Evolutionary conservation across 2,888 invertebrate species (phyloP).

Genomic region (Neoascia interrupta): DNA sequence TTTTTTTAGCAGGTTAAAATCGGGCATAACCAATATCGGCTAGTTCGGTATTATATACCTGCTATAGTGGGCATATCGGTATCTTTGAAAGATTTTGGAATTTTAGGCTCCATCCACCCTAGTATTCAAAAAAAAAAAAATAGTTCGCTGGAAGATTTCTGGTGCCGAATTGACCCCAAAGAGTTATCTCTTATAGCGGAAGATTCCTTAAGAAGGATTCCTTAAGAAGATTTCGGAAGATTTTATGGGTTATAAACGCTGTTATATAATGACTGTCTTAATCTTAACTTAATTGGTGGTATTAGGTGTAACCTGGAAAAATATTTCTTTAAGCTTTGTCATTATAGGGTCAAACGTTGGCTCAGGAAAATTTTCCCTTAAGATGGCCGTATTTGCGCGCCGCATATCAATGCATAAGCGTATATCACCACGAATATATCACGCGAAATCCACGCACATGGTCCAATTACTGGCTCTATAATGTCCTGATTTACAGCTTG

Average conservation of each 20-base stretch:
- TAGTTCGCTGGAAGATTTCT: slow-evolving; percentile 70
- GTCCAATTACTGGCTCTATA: slow-evolving; percentile 73
- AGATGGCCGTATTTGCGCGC: slow-evolving; percentile 74
- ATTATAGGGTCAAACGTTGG: slow-evolving; percentile 71
- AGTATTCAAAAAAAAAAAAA: too few relatives aligned
- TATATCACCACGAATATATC: slow-evolving; percentile 74
- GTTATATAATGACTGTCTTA: slow-evolving; percentile 54
- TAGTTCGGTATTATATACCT: too few relatives aligned
- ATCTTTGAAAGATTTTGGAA: too few relatives aligned
- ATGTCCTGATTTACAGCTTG: slow-evolving; percentile 71
- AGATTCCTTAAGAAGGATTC: too few relatives aligned
- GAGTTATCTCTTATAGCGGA: slow-evolving; percentile 75
- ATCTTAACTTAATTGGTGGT: slow-evolving; percentile 71
- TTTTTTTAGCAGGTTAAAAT: too few relatives aligned
- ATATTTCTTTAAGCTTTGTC: slow-evolving; percentile 57
- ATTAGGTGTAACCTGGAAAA: slow-evolving; percentile 19
- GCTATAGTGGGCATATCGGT: too few relatives aligned
- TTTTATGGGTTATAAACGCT: slow-evolving; percentile 59
- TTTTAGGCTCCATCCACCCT: too few relatives aligned
- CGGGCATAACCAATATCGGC: too few relatives aligned
- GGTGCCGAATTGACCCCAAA: slow-evolving; percentile 75
- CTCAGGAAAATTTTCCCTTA: slow-evolving; percentile 48
- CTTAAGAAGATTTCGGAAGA: too few relatives aligned
- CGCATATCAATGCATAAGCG: slow-evolving; percentile 76
- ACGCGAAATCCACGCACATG: slow-evolving; percentile 74